A percentile compares a stretch with the other conserved stretches of the same genome.
phyloP scores from a whole-genome alignment of 1,140 invertebrate species.

The Aphelenchoides fujianensis region DNA sequence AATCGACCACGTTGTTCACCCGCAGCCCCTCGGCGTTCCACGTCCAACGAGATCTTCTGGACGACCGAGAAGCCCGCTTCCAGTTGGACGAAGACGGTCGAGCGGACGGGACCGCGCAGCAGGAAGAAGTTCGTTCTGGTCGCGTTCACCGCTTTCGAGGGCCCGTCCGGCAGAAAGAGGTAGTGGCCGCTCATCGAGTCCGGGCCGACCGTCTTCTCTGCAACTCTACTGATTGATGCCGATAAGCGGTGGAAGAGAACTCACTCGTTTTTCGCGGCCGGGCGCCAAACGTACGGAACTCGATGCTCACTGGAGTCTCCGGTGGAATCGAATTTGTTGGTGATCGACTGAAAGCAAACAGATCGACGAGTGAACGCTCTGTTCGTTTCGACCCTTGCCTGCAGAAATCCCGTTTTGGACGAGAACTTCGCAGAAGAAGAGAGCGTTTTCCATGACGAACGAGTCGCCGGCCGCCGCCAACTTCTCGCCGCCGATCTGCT shows the following conservation, averaged over 20 bases:
- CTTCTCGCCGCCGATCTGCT: not conserved
- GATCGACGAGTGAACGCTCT: not conserved
- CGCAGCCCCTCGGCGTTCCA: not conserved
- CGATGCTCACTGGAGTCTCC: not conserved
- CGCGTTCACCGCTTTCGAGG: slow-evolving; percentile 81
- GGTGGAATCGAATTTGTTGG: slow-evolving; percentile 1
- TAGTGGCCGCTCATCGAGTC: slow-evolving; percentile 73
- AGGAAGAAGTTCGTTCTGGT: slow-evolving; percentile 64
- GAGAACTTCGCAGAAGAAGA: not conserved
- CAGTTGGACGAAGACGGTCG: not conserved
- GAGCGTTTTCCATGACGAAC: not conserved
- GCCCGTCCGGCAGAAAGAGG: slow-evolving; percentile 81
- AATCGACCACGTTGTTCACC: not conserved
- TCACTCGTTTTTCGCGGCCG: not conserved
- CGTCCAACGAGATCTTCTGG: not conserved
- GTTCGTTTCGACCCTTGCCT: not conserved
- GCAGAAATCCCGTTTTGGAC: not conserved
- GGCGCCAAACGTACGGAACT: not conserved
- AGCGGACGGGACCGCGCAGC: not conserved
- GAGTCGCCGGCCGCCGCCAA: not conserved
- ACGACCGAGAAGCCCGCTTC: not conserved
- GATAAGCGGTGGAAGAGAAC: not conserved
- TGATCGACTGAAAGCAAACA: slow-evolving; percentile 1
- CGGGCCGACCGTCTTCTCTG: not conserved
- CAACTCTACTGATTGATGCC: not conserved